Base-by-base conservation (phyloP, 2,113 vertebrate genomes). In the Polypterus senegalus region DNA sequence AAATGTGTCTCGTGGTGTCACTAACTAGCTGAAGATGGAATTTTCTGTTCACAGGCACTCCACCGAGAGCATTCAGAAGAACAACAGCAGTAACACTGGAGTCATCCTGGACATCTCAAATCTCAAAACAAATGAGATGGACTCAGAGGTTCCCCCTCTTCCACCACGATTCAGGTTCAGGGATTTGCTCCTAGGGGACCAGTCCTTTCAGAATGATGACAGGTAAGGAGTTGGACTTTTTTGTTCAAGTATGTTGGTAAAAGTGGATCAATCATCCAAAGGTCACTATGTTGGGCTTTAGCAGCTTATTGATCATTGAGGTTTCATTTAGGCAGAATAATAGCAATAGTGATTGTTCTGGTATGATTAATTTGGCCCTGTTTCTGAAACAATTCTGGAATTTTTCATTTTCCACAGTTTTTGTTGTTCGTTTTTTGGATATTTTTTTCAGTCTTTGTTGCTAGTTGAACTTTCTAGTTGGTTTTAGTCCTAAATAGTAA, bases 141-240 rank as follows among this genome's bases (percentile, higher is more conserved):
- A 98, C 67, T 76, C 91, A 0, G 94, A 91, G 81, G 92, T 94
- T 64, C 85, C 93, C 64, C 92, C 93, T 3, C 77, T 97, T 61
- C 94, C 93, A 1, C 94, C 94, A 43, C 86, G 94, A 6, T 97
- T 95, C 79, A 90, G 93, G 64, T 95, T 98, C 82, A 88, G 94
- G 67, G 94, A 98, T 74, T 75, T 98, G 73, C 87, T 98, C 65
- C 80, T 97, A 54, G 94, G 94, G n/a, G 94, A 98, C 73, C 94
- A 90, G 76, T 83, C 86, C 7, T 92, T 91, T 76, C 91, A 86
- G 76, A 93, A 87, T 66, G 94, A 97, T 58, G 94, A 98, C 90
- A 92, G 94, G 94, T 98, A 87, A 71, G 76, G 60, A 4, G 7
- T 1, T 61, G 43, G 45, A 61, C 4, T 10, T 59, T 51, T 9